These are phyloP conservation scores for Siniperca obscura DNA, from an alignment of 2,797 vertebrate species.

Conservation along the genomic window DNA sequence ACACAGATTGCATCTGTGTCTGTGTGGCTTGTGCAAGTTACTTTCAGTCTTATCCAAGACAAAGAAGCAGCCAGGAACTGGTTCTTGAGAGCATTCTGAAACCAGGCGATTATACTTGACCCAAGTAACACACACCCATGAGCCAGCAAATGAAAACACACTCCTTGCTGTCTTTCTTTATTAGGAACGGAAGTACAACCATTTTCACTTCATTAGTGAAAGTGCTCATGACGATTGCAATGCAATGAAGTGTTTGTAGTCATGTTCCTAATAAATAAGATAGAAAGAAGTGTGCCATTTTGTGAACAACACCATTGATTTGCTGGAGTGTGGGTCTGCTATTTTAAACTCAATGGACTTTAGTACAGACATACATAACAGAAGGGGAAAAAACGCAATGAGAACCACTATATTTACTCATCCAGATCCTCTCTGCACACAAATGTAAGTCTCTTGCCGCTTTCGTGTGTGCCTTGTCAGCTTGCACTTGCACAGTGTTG, in stretches of 20 bases:
- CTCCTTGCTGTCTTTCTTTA: neutral
- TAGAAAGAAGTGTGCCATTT: neutral
- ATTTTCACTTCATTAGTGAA: neutral
- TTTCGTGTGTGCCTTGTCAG: neutral
- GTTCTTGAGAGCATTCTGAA: neutral
- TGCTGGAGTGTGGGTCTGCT: neutral
- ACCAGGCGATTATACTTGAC: neutral
- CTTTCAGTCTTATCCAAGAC: neutral
- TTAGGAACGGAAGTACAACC: neutral
- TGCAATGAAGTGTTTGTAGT: constrained; percentile 4
- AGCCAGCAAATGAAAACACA: constrained; percentile 3
- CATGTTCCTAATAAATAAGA: neutral
- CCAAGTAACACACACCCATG: neutral
- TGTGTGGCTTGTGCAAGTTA: neutral
- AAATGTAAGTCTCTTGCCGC: neutral
- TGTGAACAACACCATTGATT: neutral
- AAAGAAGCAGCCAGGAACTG: neutral
- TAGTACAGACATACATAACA: neutral
- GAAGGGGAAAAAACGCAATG: neutral
- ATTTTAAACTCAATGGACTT: constrained; percentile 25
- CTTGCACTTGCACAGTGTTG: neutral
- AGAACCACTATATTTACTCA: neutral
- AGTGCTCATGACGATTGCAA: neutral
- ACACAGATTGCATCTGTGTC: neutral
- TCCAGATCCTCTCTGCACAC: neutral